Evolutionary conservation across 2,797 vertebrate species (phyloP).

Genomic region (Arctocebus calabarensis): DNA sequence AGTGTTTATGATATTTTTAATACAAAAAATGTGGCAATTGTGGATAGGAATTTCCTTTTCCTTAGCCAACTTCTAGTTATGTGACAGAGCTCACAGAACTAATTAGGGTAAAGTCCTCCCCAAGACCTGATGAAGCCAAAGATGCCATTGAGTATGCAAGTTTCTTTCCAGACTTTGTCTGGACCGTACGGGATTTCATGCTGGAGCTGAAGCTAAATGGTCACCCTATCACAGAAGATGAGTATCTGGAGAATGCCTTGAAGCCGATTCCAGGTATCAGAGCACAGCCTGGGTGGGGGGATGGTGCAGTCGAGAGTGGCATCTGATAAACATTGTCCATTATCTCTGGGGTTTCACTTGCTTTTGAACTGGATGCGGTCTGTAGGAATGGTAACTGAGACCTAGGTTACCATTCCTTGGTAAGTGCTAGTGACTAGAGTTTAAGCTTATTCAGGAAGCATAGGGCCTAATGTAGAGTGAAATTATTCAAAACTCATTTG

Average conservation of each 20-base stretch:
- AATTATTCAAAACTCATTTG: neutral
- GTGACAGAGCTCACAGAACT: conserved; percentile 86
- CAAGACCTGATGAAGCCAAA: neutral
- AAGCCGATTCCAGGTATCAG: conserved; percentile 80
- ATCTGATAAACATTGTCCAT: neutral
- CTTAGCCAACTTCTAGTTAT: conserved; percentile 81
- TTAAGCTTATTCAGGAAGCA: neutral
- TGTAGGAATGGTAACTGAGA: neutral
- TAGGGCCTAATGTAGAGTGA: neutral
- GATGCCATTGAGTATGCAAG: conserved; percentile 80
- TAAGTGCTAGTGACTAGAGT: neutral
- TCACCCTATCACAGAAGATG: conserved; percentile 77
- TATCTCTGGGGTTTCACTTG: neutral
- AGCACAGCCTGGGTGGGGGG: neutral
- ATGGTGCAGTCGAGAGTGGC: neutral
- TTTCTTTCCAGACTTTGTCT: conserved; percentile 88
- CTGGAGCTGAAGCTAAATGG: conserved; percentile 78
- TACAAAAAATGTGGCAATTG: neutral
- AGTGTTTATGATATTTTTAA: neutral
- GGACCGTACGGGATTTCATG: conserved; percentile 87
- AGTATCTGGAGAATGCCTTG: conserved; percentile 87
- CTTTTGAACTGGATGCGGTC: neutral
- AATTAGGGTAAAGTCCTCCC: conserved; percentile 81
- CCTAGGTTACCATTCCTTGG: neutral
- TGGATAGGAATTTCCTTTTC: neutral